Percentiles rank a stretch among this genome's conserved stretches.
Evolutionary conservation across 2,113 vertebrate genomes (phyloP).

Genomic region (Copsychus sechellarum): DNA sequence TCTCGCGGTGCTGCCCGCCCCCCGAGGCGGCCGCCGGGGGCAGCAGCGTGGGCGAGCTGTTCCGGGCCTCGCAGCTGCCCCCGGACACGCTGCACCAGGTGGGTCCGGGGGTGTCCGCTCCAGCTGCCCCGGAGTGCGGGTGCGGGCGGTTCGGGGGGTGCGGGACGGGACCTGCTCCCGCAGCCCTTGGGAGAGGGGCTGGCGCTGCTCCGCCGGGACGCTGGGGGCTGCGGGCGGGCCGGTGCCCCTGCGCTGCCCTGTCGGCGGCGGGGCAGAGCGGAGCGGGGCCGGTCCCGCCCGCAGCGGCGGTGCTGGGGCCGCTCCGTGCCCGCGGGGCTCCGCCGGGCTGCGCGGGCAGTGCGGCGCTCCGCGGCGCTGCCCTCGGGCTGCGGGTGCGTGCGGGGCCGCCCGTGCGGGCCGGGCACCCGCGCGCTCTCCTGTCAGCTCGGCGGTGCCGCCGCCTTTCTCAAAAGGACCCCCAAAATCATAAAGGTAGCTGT

Average conservation of each 20-base stretch:
- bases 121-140: neutral
- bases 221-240: neutral
- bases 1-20: constrained; percentile 50
- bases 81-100: constrained; percentile 56
- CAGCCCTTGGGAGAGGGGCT: neutral
- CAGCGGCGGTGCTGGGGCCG: neutral
- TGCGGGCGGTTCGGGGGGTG: neutral
- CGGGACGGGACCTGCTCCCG: neutral
- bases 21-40: constrained; percentile 52
- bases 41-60: constrained; percentile 52
- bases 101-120: neutral
- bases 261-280: neutral
- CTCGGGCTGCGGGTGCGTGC: neutral
- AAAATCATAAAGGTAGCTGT: accelerated
- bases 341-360: no score
- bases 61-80: constrained; percentile 54
- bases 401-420: neutral
- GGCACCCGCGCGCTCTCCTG: neutral
- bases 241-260: neutral
- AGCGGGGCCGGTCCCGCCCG: neutral
- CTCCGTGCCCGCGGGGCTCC: neutral
- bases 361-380: neutral
- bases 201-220: neutral
- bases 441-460: neutral
- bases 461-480: neutral